Percentiles rank a stretch among this genome's conserved stretches.
phyloP scores from a whole-genome alignment of 2,888 invertebrate genomes.

The Synanthedon myopaeformis region DNA sequence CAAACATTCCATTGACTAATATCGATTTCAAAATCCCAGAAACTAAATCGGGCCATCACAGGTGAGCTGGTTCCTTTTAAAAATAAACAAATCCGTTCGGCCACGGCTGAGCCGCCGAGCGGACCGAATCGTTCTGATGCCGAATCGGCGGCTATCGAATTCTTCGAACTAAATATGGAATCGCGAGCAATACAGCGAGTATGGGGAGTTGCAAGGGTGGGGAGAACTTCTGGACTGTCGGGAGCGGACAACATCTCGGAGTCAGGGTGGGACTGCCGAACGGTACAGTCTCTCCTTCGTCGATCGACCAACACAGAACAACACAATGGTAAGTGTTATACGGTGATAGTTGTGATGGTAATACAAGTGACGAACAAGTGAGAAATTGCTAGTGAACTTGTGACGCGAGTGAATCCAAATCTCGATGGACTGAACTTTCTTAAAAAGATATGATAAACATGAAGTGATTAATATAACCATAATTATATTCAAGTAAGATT shows the following conservation, averaged over 20 bases:
- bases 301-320: conserved; percentile 56
- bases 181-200: conserved; percentile 34
- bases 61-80: conserved; percentile 50
- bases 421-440: conserved; percentile 1
- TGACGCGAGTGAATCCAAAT: conserved; percentile 10
- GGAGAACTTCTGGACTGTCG: conserved; percentile 32
- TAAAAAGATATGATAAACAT: too few relatives aligned
- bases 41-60: conserved; percentile 13
- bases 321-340: conserved; percentile 59
- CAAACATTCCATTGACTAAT: conserved; percentile 5
- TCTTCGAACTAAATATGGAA: conserved; percentile 66
- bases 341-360: conserved; percentile 12
- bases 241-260: conserved; percentile 45
- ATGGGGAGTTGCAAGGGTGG: conserved; percentile 28
- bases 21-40: conserved; percentile 2
- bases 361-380: conserved; percentile 21
- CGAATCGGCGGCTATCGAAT: conserved; percentile 39
- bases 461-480: too few relatives aligned
- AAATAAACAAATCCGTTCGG: conserved; percentile 23
- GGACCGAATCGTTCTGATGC: conserved; percentile 41
- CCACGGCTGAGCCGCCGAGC: conserved; percentile 33
- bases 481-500: too few relatives aligned
- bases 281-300: conserved; percentile 65
- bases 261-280: conserved; percentile 67
- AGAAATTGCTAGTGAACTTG: conserved; percentile 3